Evolutionary conservation across 2,113 vertebrate genomes (phyloP).

Genomic region (Plestiodon gilberti): DNA sequence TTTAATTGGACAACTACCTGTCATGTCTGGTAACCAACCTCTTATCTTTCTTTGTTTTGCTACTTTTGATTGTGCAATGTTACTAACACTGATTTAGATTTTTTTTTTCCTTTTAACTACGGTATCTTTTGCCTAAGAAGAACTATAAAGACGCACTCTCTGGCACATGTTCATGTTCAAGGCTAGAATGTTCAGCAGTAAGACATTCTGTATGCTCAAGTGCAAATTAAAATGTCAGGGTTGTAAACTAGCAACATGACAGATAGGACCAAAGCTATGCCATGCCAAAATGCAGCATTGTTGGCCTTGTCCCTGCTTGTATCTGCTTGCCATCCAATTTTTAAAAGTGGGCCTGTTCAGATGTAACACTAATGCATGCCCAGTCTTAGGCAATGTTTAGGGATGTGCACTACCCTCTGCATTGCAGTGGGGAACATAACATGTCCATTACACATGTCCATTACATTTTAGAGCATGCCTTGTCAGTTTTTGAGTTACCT

Average conservation of each 20-base stretch:
- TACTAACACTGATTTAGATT: not conserved
- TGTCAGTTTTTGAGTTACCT: too few species aligned
- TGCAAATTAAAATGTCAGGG: too few species aligned
- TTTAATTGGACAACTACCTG: not conserved
- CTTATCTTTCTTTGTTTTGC: not conserved
- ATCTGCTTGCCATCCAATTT: not conserved
- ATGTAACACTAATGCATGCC: not conserved
- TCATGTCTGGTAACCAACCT: not conserved
- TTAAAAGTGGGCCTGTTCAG: not conserved
- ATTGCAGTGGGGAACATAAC: too few species aligned
- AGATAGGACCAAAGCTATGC: not conserved
- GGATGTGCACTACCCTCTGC: too few species aligned
- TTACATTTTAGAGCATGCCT: too few species aligned
- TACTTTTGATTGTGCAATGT: not conserved
- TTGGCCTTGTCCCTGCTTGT: not conserved
- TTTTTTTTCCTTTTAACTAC: too few species aligned
- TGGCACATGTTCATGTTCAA: not conserved
- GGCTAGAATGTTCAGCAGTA: not conserved
- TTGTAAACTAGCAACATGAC: not conserved
- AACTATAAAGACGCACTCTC: not conserved
- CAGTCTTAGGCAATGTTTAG: too few species aligned
- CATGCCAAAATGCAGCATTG: not conserved
- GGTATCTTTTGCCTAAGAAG: too few species aligned
- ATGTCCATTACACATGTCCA: too few species aligned
- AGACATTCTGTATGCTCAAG: not conserved